Percentiles rank a stretch among this genome's conserved stretches.
These are phyloP conservation scores for Thalassoma bifasciatum DNA, from an alignment of 2,113 vertebrate species.

Conservation along the genomic window DNA sequence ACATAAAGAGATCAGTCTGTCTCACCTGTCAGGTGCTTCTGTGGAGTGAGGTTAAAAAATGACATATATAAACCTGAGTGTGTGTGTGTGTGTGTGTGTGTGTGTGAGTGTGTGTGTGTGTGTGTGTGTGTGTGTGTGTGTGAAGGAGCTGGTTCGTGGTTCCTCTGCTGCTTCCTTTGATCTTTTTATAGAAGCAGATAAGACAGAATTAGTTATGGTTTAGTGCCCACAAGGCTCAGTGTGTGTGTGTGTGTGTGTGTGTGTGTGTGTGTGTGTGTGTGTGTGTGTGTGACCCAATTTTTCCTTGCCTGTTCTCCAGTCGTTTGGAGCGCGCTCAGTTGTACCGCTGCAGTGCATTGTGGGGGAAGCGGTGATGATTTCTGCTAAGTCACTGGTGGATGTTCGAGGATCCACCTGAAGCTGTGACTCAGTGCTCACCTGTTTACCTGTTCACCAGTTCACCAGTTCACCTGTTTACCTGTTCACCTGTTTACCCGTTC, in stretches of 20 bases:
- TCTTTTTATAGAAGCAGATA: conserved; percentile 79
- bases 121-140: background rate
- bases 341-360: conserved; percentile 53
- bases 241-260: conserved; percentile 17
- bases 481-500: no score
- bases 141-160: background rate
- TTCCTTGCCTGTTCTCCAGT: conserved; percentile 37
- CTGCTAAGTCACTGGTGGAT: conserved; percentile 75
- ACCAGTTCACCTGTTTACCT: no score
- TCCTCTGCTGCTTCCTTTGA: conserved; percentile 47
- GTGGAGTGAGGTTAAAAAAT: no score
- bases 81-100: no score
- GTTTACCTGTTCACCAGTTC: no score
- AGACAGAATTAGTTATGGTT: conserved; percentile 72
- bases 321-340: conserved; percentile 24
- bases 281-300: conserved; percentile 71
- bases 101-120: background rate
- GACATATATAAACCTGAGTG: no score
- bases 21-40: no score
- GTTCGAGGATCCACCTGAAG: no score
- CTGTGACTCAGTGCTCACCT: no score
- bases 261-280: conserved; percentile 42
- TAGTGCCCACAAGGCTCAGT: conserved; percentile 42
- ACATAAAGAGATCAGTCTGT: no score
- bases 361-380: conserved; percentile 69